These are phyloP conservation scores for Apteryx mantelli DNA, from an alignment of 2,113 vertebrate genomes.

Conservation along the genomic window DNA sequence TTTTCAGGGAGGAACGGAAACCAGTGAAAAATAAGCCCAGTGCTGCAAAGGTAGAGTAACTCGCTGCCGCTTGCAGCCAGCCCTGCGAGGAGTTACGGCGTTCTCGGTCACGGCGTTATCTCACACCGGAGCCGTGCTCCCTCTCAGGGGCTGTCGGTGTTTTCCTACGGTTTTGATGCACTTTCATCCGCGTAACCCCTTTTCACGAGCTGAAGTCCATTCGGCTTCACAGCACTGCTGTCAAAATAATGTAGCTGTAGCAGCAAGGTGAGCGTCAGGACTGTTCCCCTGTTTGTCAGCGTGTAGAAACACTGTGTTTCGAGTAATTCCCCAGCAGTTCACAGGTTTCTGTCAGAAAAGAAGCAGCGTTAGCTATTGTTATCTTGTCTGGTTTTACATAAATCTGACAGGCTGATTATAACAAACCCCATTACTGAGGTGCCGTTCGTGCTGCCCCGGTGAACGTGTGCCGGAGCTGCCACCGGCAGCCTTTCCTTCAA, in stretches of 20 bases:
- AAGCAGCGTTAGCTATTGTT: not conserved
- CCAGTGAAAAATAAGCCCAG: too few relatives aligned
- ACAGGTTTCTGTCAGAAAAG: not conserved
- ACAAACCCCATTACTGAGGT: not conserved
- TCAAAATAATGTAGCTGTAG: not conserved
- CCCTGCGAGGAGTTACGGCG: fast-evolving
- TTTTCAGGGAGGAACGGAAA: not conserved
- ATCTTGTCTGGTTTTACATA: not conserved
- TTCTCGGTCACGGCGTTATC: fast-evolving
- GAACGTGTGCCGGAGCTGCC: not conserved
- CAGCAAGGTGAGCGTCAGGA: not conserved
- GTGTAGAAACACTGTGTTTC: fast-evolving
- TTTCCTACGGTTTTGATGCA: fast-evolving
- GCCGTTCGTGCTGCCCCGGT: not conserved
- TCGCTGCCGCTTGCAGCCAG: fast-evolving
- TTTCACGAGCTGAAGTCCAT: fast-evolving
- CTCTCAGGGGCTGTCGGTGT: not conserved
- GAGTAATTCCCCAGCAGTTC: not conserved
- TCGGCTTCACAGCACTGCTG: not conserved
- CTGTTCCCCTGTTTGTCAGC: fast-evolving
- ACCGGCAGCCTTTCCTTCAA: not conserved
- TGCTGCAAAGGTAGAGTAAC: fast-evolving
- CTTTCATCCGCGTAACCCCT: not conserved
- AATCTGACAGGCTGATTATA: not conserved
- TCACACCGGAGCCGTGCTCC: fast-evolving